Conservation (phyloP, 2,888 invertebrate genomes). For the Chloromyia formosa region DNA sequence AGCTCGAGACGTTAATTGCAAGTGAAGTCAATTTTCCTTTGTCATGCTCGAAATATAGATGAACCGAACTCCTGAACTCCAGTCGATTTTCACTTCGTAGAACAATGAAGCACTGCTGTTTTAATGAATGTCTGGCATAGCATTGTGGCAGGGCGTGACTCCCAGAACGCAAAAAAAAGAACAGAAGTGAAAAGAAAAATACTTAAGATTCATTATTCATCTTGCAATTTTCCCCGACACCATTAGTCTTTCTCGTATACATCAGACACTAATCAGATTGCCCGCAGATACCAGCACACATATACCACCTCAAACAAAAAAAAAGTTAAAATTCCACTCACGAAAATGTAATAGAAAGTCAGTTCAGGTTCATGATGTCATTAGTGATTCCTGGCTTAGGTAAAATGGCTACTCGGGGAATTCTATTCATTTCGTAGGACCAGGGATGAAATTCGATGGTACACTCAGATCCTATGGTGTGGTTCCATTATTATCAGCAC, state of each 20-base stretch:
- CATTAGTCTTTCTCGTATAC: conserved; percentile 33
- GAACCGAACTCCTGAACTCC: no score
- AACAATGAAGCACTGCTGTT: no score
- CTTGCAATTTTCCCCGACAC: conserved; percentile 35
- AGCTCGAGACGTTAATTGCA: no score
- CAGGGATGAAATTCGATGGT: neutral
- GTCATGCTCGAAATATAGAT: no score
- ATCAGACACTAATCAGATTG: conserved; percentile 38
- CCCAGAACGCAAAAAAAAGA: no score
- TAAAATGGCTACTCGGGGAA: conserved; percentile 27
- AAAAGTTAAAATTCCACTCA: conserved; percentile 40
- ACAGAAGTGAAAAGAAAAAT: neutral
- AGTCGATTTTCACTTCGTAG: no score
- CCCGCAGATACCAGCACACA: neutral
- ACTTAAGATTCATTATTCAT: conserved; percentile 41
- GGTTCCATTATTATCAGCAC: no score
- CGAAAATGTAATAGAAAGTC: conserved; percentile 41
- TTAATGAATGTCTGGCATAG: no score
- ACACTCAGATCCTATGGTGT: no score
- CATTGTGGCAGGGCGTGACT: no score
- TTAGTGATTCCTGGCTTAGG: conserved; percentile 38
- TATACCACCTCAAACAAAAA: neutral
- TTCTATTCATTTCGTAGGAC: neutral
- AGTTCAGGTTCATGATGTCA: conserved; percentile 41
- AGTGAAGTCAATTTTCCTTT: no score